Percentiles rank a stretch among this genome's conserved stretches.
Conservation (phyloP, 2,888 invertebrate species). For the Aporophyla lueneburgensis region DNA sequence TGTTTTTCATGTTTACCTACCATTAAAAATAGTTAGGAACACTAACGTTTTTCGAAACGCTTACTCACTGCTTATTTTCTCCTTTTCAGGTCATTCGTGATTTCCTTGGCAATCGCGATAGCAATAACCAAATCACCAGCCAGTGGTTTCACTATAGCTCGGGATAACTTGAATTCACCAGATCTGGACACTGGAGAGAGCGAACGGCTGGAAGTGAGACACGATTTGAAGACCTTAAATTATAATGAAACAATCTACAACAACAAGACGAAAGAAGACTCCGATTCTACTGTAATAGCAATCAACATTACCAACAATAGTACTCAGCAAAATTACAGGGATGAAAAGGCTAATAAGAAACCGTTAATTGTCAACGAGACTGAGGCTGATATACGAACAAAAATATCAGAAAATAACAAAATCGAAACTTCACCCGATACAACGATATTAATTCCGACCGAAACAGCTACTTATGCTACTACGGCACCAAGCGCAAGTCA, state of each 20-base stretch:
- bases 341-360: constrained; percentile 18
- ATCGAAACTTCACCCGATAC: constrained; percentile 1
- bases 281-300: constrained; percentile 45
- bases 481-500: constrained; percentile 22
- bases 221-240: constrained; percentile 66
- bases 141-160: constrained; percentile 75
- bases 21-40: background rate
- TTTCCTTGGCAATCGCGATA: constrained; percentile 76
- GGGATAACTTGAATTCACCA: constrained; percentile 47
- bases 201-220: constrained; percentile 71
- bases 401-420: constrained; percentile 17
- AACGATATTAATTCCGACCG: constrained; percentile 20
- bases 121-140: constrained; percentile 73
- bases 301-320: constrained; percentile 29
- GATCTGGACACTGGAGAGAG: constrained; percentile 75
- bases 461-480: constrained; percentile 6
- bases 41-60: background rate
- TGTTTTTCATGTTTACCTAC: background rate
- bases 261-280: constrained; percentile 14
- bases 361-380: constrained; percentile 23
- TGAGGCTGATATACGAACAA: constrained; percentile 18
- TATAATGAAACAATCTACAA: constrained; percentile 49
- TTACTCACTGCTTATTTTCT: constrained; percentile 49
- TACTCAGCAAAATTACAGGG: constrained; percentile 10
- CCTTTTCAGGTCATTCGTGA: constrained; percentile 82